A percentile compares a stretch with the other conserved stretches of the same genome.
These are phyloP conservation scores for Megalopta genalis DNA, from an alignment of 1,140 invertebrate genomes.

Conservation along the genomic window DNA sequence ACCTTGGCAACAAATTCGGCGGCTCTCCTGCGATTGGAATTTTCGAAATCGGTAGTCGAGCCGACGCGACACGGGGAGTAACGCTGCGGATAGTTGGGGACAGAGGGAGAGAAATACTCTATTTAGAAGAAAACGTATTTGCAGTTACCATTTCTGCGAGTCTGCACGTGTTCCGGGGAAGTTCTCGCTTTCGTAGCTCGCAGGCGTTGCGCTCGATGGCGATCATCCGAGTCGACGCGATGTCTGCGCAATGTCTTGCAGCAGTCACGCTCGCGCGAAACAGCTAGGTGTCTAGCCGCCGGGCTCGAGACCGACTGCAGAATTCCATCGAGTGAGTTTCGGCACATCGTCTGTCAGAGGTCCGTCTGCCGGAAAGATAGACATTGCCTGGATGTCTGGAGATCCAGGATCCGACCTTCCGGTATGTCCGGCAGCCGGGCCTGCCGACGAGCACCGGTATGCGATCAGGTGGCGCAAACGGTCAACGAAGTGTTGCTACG, in stretches of 20 bases:
- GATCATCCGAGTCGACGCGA: too few species aligned
- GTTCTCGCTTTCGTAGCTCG: neutral
- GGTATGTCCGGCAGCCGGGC: constrained; percentile 60
- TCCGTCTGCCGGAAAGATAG: constrained; percentile 60
- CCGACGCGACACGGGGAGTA: too few species aligned
- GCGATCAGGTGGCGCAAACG: constrained; percentile 66
- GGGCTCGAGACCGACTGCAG: neutral
- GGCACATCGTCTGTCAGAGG: constrained; percentile 49
- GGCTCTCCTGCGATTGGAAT: neutral
- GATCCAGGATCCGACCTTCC: constrained; percentile 58
- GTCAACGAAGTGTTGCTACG: constrained; percentile 66
- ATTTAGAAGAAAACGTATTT: too few species aligned
- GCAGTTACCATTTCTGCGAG: too few species aligned
- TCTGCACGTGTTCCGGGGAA: neutral
- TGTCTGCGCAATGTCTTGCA: neutral
- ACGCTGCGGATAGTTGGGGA: too few species aligned
- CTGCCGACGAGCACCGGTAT: constrained; percentile 61
- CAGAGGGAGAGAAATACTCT: too few species aligned
- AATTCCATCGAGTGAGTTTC: constrained; percentile 51
- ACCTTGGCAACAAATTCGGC: neutral
- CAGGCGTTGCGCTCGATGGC: too few species aligned
- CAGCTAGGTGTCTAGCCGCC: neutral
- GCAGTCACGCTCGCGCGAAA: neutral
- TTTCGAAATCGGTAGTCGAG: neutral
- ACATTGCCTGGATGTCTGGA: constrained; percentile 63